A percentile compares a stretch with the other conserved stretches of the same genome.
These are phyloP conservation scores for Psittacula echo DNA, from an alignment of 2,797 vertebrate genomes.

Conservation along the genomic window DNA sequence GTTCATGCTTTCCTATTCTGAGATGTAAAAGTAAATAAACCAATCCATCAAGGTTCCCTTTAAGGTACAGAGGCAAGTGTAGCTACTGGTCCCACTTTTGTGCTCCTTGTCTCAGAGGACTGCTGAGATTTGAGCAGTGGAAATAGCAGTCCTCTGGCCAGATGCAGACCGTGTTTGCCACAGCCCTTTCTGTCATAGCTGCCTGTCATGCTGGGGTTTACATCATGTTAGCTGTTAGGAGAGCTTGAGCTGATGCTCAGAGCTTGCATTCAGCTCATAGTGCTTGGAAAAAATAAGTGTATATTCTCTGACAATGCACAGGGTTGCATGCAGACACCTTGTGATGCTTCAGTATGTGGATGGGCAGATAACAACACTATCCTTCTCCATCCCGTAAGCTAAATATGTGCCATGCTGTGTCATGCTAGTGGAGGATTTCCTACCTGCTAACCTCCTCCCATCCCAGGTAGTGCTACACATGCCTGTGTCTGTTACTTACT, in stretches of 20 bases:
- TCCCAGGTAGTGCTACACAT: background rate
- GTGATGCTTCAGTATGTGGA: background rate
- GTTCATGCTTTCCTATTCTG: background rate
- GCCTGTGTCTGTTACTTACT: background rate
- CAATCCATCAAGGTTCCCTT: background rate
- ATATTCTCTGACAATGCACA: accelerated
- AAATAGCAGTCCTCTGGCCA: background rate
- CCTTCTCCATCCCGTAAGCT: background rate
- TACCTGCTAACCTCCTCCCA: background rate
- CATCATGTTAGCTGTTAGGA: background rate
- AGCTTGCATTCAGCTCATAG: background rate
- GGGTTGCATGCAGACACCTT: background rate
- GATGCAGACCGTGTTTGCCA: background rate
- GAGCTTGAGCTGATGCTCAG: background rate
- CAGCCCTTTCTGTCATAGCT: background rate
- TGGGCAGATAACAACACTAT: background rate
- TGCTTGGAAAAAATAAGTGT: background rate
- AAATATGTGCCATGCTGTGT: background rate
- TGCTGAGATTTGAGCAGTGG: background rate
- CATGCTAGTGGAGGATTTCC: background rate
- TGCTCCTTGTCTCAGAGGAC: background rate
- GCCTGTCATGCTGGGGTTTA: background rate
- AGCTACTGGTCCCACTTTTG: background rate
- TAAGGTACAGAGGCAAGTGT: background rate
- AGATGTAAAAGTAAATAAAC: constrained; percentile 5